A percentile compares a stretch with the other conserved stretches of the same genome.
Evolutionary conservation across 2,888 invertebrate genomes (phyloP).

Genomic region (Leucophenga maculata): DNA sequence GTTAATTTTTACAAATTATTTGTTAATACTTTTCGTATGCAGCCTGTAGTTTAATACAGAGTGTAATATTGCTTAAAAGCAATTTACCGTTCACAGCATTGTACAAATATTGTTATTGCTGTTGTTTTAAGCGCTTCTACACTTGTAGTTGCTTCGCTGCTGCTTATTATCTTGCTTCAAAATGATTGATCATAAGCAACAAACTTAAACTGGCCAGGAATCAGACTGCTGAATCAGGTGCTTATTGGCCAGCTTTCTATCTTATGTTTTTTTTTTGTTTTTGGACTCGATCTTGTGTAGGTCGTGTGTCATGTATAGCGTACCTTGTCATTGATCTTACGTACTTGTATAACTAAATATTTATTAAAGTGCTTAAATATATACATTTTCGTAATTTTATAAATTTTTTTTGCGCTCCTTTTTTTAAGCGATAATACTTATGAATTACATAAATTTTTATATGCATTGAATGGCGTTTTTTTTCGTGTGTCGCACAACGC

Average conservation of each 20-base stretch:
- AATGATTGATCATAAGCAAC: constrained; percentile 60
- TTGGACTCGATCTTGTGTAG: neutral
- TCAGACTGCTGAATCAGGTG: constrained; percentile 32
- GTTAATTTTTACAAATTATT: too few species aligned
- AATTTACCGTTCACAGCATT: constrained; percentile 48
- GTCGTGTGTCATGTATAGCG: constrained; percentile 4
- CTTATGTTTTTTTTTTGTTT: too few species aligned
- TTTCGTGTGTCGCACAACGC: constrained; percentile 27
- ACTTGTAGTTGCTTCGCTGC: constrained; percentile 49
- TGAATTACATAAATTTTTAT: constrained; percentile 56
- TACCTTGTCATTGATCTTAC: constrained; percentile 50
- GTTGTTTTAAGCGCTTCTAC: constrained; percentile 41
- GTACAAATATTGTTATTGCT: constrained; percentile 13
- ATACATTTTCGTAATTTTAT: neutral
- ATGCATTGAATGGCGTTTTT: constrained; percentile 28
- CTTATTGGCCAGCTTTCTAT: neutral
- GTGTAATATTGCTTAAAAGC: constrained; percentile 59
- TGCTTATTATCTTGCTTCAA: constrained; percentile 48
- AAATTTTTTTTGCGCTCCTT: constrained; percentile 16
- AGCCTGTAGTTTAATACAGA: too few species aligned
- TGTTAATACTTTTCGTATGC: too few species aligned
- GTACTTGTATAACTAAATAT: too few species aligned
- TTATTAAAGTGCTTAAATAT: constrained; percentile 1
- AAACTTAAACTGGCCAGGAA: too few species aligned
- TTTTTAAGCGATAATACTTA: constrained; percentile 40